These are phyloP conservation scores for Barbus barbus DNA, from an alignment of 2,113 vertebrate genomes.

Conservation along the genomic window DNA sequence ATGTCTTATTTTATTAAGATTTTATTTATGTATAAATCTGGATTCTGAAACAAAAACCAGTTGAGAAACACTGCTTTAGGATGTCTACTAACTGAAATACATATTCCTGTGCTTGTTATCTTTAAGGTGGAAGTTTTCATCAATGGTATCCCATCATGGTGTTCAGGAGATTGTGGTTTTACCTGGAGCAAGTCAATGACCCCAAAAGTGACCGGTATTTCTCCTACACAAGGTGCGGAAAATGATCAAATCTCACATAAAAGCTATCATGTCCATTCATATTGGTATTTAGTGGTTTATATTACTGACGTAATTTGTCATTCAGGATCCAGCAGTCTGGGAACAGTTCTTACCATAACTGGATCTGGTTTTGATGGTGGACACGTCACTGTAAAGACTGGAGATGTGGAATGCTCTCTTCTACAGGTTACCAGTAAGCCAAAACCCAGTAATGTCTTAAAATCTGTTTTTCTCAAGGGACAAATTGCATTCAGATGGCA, in stretches of 20 bases:
- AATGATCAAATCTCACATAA: not conserved
- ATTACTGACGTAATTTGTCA: not conserved
- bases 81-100: not conserved
- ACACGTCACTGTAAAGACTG: conserved; percentile 72
- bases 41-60: not conserved
- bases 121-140: conserved; percentile 79
- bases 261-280: not conserved
- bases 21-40: not conserved
- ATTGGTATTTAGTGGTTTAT: not conserved
- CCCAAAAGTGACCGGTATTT: conserved; percentile 71
- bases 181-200: conserved; percentile 72
- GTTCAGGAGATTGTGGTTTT: conserved; percentile 80
- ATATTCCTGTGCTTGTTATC: not conserved
- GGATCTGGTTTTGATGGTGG: conserved; percentile 72
- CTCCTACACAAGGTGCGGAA: conserved; percentile 74
- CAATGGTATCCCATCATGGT: conserved; percentile 80
- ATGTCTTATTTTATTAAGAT: not conserved
- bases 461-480: not conserved
- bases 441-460: not conserved
- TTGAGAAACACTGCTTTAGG: not conserved
- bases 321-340: conserved; percentile 73
- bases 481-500: not conserved
- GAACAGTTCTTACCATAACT: conserved; percentile 76
- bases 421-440: conserved; percentile 70
- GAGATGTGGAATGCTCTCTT: conserved; percentile 69